Conservation (phyloP, 2,113 vertebrate species). For the Lethenteron reissneri region DNA sequence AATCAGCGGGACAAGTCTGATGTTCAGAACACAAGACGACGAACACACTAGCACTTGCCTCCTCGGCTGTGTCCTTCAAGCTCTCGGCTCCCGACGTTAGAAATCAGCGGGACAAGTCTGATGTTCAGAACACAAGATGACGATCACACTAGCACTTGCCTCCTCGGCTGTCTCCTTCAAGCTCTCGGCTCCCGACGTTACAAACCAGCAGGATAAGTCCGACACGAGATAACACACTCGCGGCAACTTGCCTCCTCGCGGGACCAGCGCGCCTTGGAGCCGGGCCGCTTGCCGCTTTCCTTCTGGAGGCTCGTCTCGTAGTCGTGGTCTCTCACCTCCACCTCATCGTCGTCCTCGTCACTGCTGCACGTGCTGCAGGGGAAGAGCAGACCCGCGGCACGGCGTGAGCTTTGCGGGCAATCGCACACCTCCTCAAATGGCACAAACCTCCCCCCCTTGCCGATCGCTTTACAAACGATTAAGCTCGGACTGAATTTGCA, state of each 20-base stretch:
- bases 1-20: too few relatives aligned
- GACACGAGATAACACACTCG: background rate
- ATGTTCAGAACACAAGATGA: background rate
- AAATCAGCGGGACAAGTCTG: background rate
- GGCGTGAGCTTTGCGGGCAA: background rate
- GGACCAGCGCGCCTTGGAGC: slow-evolving; percentile 5
- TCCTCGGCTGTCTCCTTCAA: background rate
- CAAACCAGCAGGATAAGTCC: background rate
- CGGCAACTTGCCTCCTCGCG: background rate
- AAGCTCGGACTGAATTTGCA: too few relatives aligned
- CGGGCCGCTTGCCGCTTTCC: background rate
- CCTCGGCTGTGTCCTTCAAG: background rate
- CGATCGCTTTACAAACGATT: too few relatives aligned
- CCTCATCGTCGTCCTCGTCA: slow-evolving; percentile 1
- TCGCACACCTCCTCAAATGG: too few relatives aligned
- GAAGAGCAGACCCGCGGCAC: background rate
- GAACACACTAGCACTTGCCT: background rate
- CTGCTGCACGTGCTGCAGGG: slow-evolving; percentile 3
- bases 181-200: background rate
- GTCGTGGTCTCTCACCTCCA: background rate
- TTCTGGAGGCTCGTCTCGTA: background rate
- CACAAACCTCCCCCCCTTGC: too few relatives aligned
- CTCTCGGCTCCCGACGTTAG: background rate
- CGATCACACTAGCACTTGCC: background rate
- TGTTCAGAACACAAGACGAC: too few relatives aligned